Evolutionary conservation across 2,113 vertebrate genomes (phyloP).

Genomic region (Microcebus murinus): DNA sequence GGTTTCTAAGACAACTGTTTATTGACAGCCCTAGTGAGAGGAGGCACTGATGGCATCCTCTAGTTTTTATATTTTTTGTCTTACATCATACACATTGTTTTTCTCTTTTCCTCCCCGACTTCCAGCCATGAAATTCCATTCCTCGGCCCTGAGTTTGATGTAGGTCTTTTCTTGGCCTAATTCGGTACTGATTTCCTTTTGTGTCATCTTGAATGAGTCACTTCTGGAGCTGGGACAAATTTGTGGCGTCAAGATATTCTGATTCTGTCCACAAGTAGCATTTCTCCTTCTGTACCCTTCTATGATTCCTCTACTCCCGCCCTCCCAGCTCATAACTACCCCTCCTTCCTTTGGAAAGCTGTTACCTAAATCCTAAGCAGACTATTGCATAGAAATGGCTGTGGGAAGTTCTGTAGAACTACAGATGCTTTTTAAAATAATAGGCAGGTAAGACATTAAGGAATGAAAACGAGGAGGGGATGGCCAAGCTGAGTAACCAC

Average conservation of each 20-base stretch:
- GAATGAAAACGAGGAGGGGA: neutral
- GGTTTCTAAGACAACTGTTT: neutral
- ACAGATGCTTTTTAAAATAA: neutral
- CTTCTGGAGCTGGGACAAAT: neutral
- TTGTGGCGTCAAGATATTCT: neutral
- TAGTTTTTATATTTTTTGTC: neutral
- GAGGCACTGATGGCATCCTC: neutral
- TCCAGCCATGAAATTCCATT: neutral
- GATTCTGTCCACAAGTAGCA: neutral
- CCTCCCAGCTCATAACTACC: neutral
- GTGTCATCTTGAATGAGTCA: neutral
- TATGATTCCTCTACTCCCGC: neutral
- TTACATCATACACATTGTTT: neutral
- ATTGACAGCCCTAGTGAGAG: neutral
- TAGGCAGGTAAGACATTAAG: neutral
- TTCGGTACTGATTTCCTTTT: neutral
- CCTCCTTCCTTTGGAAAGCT: conserved; percentile 1
- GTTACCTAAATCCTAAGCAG: neutral
- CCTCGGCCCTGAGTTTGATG: neutral
- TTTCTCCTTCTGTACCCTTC: neutral
- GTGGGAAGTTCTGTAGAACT: neutral
- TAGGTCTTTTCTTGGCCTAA: neutral
- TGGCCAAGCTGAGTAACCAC: neutral
- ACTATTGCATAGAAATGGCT: neutral
- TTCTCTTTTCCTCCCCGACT: neutral